These are phyloP conservation scores for Disparrhopalites patrizii DNA, from an alignment of 2,888 invertebrate genomes.

Conservation along the genomic window DNA sequence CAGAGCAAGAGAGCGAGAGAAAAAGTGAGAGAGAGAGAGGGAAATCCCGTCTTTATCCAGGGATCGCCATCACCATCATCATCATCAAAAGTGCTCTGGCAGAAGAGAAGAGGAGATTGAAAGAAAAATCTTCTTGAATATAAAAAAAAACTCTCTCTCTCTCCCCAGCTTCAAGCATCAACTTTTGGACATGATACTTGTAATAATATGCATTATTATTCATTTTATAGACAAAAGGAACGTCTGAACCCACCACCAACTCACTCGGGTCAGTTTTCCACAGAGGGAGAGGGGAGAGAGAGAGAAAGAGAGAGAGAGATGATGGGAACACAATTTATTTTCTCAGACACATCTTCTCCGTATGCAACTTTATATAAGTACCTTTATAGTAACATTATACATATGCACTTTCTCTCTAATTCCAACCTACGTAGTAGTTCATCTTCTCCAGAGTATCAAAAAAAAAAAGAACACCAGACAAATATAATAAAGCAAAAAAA, in stretches of 20 bases:
- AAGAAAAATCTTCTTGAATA: too few species aligned
- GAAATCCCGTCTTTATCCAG: not conserved
- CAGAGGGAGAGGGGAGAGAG: too few species aligned
- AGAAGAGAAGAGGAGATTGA: too few species aligned
- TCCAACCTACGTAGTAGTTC: not conserved
- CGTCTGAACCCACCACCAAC: too few species aligned
- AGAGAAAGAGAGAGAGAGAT: constrained; percentile 1
- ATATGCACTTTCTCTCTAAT: too few species aligned
- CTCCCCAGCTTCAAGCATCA: too few species aligned
- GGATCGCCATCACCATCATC: not conserved
- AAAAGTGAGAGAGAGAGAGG: not conserved
- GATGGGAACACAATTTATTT: constrained; percentile 23
- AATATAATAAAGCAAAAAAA: not conserved
- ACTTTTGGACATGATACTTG: too few species aligned
- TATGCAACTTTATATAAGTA: not conserved
- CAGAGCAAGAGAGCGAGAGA: not conserved
- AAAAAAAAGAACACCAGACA: not conserved
- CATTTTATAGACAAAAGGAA: too few species aligned
- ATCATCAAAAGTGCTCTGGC: too few species aligned
- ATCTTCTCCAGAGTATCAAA: not conserved
- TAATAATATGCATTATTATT: not conserved
- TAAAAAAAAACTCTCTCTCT: too few species aligned
- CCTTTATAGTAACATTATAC: not conserved
- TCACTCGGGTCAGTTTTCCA: too few species aligned
- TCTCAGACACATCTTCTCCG: constrained; percentile 19